These are phyloP conservation scores for Hofmannophila pseudospretella DNA, from an alignment of 2,888 invertebrate genomes.

Conservation along the genomic window DNA sequence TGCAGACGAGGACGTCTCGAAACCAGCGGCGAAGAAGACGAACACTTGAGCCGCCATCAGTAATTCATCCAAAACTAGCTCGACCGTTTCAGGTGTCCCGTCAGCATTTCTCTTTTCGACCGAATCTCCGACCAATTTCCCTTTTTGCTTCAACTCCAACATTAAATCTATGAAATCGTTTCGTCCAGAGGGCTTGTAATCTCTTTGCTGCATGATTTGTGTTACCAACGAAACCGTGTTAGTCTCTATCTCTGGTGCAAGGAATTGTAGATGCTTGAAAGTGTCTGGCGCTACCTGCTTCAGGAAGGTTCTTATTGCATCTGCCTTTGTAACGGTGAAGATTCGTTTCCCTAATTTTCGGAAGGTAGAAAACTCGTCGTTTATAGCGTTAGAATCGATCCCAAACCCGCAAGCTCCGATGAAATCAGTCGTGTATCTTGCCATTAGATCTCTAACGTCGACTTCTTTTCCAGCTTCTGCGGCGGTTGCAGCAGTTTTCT, in stretches of 20 bases:
- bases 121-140: conserved; percentile 28
- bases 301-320: conserved; percentile 11
- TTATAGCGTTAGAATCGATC: conserved; percentile 29
- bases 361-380: conserved; percentile 29
- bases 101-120: conserved; percentile 24
- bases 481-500: conserved; percentile 9
- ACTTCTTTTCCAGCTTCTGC: conserved; percentile 7
- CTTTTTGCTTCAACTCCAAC: conserved; percentile 27
- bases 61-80: conserved; percentile 25
- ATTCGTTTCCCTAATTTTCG: conserved; percentile 24
- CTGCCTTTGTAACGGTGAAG: background rate
- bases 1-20: conserved; percentile 37
- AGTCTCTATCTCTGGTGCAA: conserved; percentile 20
- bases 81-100: conserved; percentile 22
- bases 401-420: conserved; percentile 39
- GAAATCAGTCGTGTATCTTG: conserved; percentile 36
- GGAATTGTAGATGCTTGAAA: conserved; percentile 19
- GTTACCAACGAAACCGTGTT: conserved; percentile 18
- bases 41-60: conserved; percentile 12
- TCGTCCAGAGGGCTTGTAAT: conserved; percentile 23
- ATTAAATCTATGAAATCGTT: conserved; percentile 35
- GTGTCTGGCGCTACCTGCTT: conserved; percentile 12
- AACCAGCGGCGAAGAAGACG: conserved; percentile 25
- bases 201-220: conserved; percentile 23
- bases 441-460: conserved; percentile 33